Evolutionary conservation across 1,140 invertebrate genomes (phyloP).

Genomic region (Euura saliciscinereae): DNA sequence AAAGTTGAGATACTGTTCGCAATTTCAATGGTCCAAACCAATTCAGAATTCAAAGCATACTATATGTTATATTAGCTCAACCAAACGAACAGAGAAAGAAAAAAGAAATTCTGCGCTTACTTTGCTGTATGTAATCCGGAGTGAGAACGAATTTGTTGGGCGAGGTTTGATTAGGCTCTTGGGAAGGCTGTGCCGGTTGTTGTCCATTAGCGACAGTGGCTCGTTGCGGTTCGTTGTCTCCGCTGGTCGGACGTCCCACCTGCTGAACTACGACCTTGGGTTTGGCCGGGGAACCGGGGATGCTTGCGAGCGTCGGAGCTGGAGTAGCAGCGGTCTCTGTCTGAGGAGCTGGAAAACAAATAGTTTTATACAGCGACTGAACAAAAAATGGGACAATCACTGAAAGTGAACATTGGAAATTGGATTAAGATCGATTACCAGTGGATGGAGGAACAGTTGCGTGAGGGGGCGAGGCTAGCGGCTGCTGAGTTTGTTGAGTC

Average conservation of each 20-base stretch:
- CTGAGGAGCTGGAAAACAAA: constrained; percentile 26
- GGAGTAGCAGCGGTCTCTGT: constrained; percentile 43
- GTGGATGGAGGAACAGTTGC: constrained; percentile 17
- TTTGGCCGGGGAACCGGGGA: constrained; percentile 39
- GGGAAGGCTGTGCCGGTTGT: constrained; percentile 50
- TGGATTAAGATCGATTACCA: not conserved
- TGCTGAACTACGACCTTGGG: constrained; percentile 56
- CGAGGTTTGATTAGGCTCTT: constrained; percentile 42
- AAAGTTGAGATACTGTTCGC: not conserved
- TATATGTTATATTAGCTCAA: constrained; percentile 10
- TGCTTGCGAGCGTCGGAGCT: constrained; percentile 25
- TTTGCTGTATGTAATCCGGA: constrained; percentile 88
- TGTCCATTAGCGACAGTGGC: constrained; percentile 54
- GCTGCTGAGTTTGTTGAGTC: constrained; percentile 31
- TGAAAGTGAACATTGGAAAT: not conserved
- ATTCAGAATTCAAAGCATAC: constrained; percentile 37
- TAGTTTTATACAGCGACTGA: not conserved
- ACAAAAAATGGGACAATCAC: not conserved
- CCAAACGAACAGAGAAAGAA: too few species aligned
- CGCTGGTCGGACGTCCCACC: constrained; percentile 35
- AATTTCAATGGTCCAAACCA: constrained; percentile 42
- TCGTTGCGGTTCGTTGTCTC: constrained; percentile 48
- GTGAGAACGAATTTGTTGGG: constrained; percentile 82
- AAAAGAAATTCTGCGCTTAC: constrained; percentile 60
- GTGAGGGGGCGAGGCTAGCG: constrained; percentile 37